phyloP scores from a whole-genome alignment of 1,140 invertebrate genomes.

The Elymnias hypermnestra region DNA sequence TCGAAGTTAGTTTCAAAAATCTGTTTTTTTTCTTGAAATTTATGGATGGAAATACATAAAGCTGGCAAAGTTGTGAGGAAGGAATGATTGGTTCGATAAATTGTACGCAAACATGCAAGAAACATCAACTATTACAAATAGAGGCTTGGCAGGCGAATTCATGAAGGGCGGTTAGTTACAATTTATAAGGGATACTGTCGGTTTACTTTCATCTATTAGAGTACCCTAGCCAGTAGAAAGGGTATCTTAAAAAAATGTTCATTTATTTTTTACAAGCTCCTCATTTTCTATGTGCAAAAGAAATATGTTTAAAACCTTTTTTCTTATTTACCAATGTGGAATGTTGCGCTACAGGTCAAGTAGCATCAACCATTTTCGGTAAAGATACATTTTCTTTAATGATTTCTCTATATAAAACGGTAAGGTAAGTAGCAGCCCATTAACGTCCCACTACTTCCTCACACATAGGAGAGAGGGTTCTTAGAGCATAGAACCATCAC shows the following conservation, averaged over 20 bases:
- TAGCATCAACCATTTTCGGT: no score
- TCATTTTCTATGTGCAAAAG: not conserved
- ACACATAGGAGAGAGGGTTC: no score
- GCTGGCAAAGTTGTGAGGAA: slow-evolving; percentile 9
- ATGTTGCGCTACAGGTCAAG: no score
- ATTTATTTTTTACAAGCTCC: not conserved
- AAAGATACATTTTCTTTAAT: no score
- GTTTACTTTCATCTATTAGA: slow-evolving; percentile 34
- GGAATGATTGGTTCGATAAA: slow-evolving; percentile 40
- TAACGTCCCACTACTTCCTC: no score
- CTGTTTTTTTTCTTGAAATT: not conserved
- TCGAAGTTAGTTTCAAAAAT: no score
- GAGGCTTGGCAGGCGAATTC: slow-evolving; percentile 47
- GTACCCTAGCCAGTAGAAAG: slow-evolving; percentile 8
- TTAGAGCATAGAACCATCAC: no score
- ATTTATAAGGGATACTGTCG: slow-evolving; percentile 47
- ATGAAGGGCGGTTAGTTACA: slow-evolving; percentile 47
- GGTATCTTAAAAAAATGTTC: not conserved
- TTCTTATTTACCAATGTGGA: no score
- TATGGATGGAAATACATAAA: slow-evolving; percentile 1
- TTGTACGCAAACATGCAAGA: slow-evolving; percentile 43
- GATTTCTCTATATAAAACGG: no score
- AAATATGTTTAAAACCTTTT: not conserved
- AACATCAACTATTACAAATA: slow-evolving; percentile 63
- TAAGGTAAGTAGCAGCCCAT: no score